Conservation (phyloP, 2,888 invertebrate species). For the Drosophila pseudotakahashii region DNA sequence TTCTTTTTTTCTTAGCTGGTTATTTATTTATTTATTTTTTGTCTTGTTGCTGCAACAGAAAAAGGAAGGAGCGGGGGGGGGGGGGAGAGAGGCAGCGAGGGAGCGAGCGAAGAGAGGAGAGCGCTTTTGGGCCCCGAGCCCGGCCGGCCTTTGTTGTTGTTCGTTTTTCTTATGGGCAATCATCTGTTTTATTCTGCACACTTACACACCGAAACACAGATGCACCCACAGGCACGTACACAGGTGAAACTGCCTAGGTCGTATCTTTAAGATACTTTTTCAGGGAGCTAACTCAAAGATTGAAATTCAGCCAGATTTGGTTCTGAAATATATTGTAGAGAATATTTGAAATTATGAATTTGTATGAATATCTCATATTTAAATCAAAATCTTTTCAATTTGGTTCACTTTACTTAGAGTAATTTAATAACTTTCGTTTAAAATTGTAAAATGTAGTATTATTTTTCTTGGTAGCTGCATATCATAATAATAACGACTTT, state of each 20-base stretch:
- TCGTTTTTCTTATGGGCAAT: constrained; percentile 77
- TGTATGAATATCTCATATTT: no score
- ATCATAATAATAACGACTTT: no score
- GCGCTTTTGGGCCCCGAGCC: constrained; percentile 61
- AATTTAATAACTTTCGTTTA: no score
- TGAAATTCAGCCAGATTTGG: not conserved
- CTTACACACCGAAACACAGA: constrained; percentile 33
- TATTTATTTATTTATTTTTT: constrained; percentile 73
- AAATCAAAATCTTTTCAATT: no score
- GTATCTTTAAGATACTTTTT: not conserved
- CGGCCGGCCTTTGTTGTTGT: constrained; percentile 66
- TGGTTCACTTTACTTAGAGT: no score
- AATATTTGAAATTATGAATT: no score
- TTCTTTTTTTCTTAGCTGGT: constrained; percentile 36
- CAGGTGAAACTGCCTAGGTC: constrained; percentile 6
- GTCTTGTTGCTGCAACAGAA: constrained; percentile 53
- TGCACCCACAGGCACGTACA: constrained; percentile 22
- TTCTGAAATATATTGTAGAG: no score
- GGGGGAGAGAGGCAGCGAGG: not conserved
- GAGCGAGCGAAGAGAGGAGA: constrained; percentile 40
- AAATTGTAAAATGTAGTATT: no score
- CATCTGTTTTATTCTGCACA: constrained; percentile 77
- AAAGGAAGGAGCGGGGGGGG: not conserved
- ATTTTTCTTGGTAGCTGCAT: no score
- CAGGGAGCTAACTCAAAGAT: not conserved